Base-by-base conservation (phyloP, 2,888 invertebrate genomes). In the Candidula unifasciata region DNA sequence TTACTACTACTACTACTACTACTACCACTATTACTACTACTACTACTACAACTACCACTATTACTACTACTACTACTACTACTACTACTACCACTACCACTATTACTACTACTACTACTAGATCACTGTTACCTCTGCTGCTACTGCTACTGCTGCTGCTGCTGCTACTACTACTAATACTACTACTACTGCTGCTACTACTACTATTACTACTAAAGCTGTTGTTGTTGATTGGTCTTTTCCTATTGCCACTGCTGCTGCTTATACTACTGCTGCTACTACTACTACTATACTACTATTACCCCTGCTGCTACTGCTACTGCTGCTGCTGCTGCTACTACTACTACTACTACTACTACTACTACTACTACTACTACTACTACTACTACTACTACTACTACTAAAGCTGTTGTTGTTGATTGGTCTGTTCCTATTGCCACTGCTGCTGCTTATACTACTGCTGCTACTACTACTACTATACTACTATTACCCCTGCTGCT, bases 1-100 rank as follows among this genome's bases (percentile, higher is more conserved):
- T 52, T 74, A 54, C 52, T 78, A 54, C 60, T 78, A 60, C 60
- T 78, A 60, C 60, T 78, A 33, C 60, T 78, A 60, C 60, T 78
- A 60, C 60, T 78, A 60, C 60, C 57, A n/a, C 35, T 78, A 60
- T 21, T 60, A 60, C 60, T 78, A 60, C 30, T 77, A 57, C 57
- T 77, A 57, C 57, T 77, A 57, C 57, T 77, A 57, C 57, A 57
- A 30, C 57, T 77, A 30, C 57, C 18, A 30, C 57, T 77, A 57
- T 33, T 57, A 68, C 68, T 68, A 18, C 24, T 68, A 68, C 27
- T 27, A 30, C 68, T 68, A 68, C 5, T 24, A 68, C 27, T 68
- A 68, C 5, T 68, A 30, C 27, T 68, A 68, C 10, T 69, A 69
- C 33, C 33, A 69, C 69, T 74, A 10, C 57, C 60, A 27, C 57